phyloP scores from a whole-genome alignment of 2,113 vertebrate species.

The Cochlearius cochlearius region DNA sequence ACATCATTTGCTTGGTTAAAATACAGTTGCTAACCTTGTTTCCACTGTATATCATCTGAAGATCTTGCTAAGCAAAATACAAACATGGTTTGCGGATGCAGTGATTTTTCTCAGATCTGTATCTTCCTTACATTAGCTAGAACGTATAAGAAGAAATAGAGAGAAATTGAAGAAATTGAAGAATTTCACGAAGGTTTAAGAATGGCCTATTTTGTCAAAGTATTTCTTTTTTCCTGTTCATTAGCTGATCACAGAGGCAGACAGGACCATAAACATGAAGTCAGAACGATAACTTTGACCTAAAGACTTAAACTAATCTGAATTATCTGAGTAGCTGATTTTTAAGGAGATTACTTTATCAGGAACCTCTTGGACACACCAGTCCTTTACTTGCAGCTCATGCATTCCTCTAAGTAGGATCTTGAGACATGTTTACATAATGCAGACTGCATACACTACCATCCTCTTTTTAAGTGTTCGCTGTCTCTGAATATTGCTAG shows the following conservation, averaged over 20 bases:
- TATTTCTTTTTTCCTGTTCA: background rate
- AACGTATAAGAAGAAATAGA: background rate
- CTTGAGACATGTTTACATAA: background rate
- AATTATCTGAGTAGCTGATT: background rate
- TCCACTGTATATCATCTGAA: background rate
- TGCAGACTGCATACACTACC: background rate
- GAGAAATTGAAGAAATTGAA: background rate
- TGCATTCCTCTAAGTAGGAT: background rate
- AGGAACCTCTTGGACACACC: background rate
- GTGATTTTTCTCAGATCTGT: background rate
- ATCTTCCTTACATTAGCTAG: background rate
- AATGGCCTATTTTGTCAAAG: background rate
- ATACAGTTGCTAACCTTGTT: background rate
- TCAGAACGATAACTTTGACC: background rate
- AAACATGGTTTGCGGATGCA: background rate
- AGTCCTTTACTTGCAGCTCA: background rate
- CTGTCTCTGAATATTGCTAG: background rate
- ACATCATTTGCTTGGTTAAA: background rate
- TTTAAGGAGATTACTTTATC: background rate
- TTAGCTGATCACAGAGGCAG: background rate
- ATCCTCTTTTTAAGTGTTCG: background rate
- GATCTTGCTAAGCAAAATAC: background rate
- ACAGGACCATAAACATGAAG: background rate
- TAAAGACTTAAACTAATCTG: background rate
- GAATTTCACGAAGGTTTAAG: background rate